These are phyloP conservation scores for Drosophila bifasciata DNA, from an alignment of 1,140 invertebrate genomes.

Conservation along the genomic window DNA sequence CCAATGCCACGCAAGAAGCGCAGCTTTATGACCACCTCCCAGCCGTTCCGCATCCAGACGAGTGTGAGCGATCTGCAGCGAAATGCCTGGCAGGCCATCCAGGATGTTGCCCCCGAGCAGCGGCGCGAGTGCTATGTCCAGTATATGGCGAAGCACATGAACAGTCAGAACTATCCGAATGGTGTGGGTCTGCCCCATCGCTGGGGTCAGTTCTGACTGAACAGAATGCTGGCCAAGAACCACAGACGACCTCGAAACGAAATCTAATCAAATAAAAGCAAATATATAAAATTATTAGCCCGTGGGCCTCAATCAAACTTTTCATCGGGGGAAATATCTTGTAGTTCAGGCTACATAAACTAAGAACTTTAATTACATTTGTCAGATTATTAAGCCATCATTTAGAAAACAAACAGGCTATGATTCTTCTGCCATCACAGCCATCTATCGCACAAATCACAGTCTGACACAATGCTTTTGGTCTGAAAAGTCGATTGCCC, in stretches of 20 bases:
- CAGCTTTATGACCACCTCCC: slow-evolving; percentile 52
- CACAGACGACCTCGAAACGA: too few relatives aligned
- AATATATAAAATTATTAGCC: too few relatives aligned
- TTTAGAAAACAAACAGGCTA: slow-evolving; percentile 14
- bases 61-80: slow-evolving; percentile 45
- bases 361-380: slow-evolving; percentile 3
- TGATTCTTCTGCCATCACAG: neutral
- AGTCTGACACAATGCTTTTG: slow-evolving; percentile 4
- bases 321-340: neutral
- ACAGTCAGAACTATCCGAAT: slow-evolving; percentile 65
- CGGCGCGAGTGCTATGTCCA: slow-evolving; percentile 58
- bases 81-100: slow-evolving; percentile 42
- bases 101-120: slow-evolving; percentile 32
- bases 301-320: too few relatives aligned
- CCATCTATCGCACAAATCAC: slow-evolving; percentile 31
- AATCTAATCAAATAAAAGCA: too few relatives aligned
- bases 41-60: slow-evolving; percentile 33
- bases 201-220: slow-evolving; percentile 61
- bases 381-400: slow-evolving; percentile 12
- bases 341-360: neutral
- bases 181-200: slow-evolving; percentile 55
- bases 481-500: slow-evolving; percentile 26
- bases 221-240: neutral
- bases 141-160: slow-evolving; percentile 60
- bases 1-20: slow-evolving; percentile 52